These are phyloP conservation scores for Podarcis cretensis DNA, from an alignment of 2,113 vertebrate species.

Conservation along the genomic window DNA sequence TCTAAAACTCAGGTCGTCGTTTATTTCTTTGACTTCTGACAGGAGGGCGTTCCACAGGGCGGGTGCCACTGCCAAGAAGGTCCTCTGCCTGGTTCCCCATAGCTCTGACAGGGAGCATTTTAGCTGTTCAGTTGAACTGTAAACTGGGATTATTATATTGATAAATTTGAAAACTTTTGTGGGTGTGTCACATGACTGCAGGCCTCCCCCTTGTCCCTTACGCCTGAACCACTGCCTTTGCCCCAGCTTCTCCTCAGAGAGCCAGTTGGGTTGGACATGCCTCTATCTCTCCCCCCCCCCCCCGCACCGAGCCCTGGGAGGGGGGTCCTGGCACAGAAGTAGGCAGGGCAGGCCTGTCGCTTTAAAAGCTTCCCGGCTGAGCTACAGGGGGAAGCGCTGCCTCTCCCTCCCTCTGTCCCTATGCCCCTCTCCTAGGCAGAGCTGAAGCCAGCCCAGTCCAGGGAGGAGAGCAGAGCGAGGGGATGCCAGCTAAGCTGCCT, in stretches of 20 bases:
- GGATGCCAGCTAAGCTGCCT: not conserved
- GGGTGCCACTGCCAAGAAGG: not conserved
- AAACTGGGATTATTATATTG: not conserved
- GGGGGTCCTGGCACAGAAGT: not conserved
- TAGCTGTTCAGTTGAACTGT: not conserved
- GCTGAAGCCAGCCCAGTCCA: slow-evolving; percentile 17
- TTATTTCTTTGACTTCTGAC: too few species aligned
- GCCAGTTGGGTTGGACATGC: not conserved
- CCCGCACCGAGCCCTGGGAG: not conserved
- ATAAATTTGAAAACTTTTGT: not conserved
- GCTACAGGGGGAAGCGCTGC: slow-evolving; percentile 37
- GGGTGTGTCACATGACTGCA: too few species aligned
- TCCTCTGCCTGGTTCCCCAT: not conserved
- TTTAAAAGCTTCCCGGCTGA: slow-evolving; percentile 72
- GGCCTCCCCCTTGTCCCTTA: not conserved
- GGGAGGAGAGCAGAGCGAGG: not conserved
- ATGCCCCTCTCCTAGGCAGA: slow-evolving; percentile 8
- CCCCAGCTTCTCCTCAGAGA: not conserved
- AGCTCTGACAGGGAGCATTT: not conserved
- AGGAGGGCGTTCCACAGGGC: too few species aligned
- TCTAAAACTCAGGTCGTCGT: too few species aligned
- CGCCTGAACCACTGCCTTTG: not conserved
- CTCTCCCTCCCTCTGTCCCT: slow-evolving; percentile 30
- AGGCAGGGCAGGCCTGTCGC: slow-evolving; percentile 45
- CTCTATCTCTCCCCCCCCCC: not conserved